Evolutionary conservation across 2,113 vertebrate species (phyloP).

Genomic region (Taxidea taxus): DNA sequence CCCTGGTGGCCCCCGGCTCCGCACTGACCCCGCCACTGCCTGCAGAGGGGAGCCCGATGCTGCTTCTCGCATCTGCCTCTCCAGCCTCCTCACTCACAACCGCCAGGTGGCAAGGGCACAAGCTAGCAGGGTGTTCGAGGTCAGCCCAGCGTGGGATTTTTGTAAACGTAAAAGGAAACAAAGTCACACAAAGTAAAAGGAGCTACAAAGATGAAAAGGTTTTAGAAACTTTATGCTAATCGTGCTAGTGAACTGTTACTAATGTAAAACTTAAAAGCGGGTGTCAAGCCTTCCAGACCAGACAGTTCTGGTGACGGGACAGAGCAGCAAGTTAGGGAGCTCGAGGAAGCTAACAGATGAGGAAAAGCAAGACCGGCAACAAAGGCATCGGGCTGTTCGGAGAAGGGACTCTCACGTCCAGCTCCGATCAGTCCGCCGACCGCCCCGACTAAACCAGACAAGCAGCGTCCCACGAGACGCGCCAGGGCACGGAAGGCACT

Average conservation of each 20-base stretch:
- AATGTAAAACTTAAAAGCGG: background rate
- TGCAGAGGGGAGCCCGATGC: too few species aligned
- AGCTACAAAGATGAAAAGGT: background rate
- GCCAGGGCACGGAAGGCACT: fast-evolving
- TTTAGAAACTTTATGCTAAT: background rate
- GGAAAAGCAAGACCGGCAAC: too few species aligned
- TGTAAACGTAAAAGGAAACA: background rate
- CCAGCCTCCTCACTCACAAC: background rate
- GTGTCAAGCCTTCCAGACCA: background rate
- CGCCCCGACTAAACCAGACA: fast-evolving
- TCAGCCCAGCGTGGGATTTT: background rate
- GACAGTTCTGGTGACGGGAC: background rate
- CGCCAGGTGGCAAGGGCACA: background rate
- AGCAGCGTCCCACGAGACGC: fast-evolving
- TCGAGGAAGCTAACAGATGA: fast-evolving
- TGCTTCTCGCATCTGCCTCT: background rate
- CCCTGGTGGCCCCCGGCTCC: fast-evolving
- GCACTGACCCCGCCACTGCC: background rate
- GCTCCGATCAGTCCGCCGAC: fast-evolving
- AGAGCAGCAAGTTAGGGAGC: background rate
- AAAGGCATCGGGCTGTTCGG: fast-evolving
- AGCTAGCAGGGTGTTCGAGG: too few species aligned
- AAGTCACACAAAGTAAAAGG: background rate
- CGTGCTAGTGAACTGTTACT: background rate
- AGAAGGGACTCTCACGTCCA: fast-evolving